Percentiles rank a stretch among this genome's conserved stretches.
Evolutionary conservation across 2,888 invertebrate genomes (phyloP).

Genomic region (Acanthosepion esculentum): DNA sequence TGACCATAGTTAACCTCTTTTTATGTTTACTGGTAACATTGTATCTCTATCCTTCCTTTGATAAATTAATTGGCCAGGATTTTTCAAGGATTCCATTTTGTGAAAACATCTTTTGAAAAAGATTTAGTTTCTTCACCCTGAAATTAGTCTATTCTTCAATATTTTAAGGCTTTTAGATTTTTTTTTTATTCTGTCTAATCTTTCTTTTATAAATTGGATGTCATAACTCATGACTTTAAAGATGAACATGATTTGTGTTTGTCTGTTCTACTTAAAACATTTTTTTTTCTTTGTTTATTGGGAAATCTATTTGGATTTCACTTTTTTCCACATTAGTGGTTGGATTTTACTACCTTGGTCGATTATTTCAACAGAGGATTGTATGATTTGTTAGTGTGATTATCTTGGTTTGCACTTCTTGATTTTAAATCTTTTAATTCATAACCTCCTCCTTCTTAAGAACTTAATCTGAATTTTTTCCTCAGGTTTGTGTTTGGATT

Average conservation of each 20-base stretch:
- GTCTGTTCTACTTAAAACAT: neutral
- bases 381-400: neutral
- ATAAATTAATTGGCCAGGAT: too few relatives aligned
- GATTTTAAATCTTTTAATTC: neutral
- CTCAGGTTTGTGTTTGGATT: neutral
- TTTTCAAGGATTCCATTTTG: too few relatives aligned
- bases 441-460: neutral
- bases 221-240: neutral
- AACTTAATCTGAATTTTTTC: constrained; percentile 17
- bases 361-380: constrained; percentile 33
- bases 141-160: too few relatives aligned
- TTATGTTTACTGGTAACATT: too few relatives aligned
- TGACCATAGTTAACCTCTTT: too few relatives aligned
- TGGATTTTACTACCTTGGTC: constrained; percentile 4
- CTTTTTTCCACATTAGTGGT: neutral
- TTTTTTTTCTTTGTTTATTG: neutral
- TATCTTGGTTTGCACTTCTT: neutral
- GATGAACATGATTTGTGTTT: neutral
- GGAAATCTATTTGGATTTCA: neutral
- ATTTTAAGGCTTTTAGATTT: neutral
- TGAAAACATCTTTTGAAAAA: too few relatives aligned
- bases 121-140: too few relatives aligned
- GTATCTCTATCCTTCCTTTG: too few relatives aligned
- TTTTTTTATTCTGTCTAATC: neutral
- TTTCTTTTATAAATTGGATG: neutral